phyloP scores from a whole-genome alignment of 2,888 invertebrate species.

The Tipula helvola region DNA sequence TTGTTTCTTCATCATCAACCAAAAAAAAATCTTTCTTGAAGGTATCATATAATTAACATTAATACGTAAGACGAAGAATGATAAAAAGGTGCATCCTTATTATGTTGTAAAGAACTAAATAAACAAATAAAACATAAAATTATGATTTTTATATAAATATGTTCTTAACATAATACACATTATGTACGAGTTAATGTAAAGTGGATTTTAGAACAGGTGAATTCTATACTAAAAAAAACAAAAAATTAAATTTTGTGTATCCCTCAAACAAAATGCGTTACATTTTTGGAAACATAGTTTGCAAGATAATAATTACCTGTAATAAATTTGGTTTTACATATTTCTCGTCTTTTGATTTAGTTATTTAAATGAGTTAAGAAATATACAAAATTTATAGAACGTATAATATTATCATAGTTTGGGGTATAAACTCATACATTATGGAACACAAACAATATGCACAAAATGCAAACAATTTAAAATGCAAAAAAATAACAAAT shows the following conservation, averaged over 20 bases:
- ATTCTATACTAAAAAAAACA: neutral
- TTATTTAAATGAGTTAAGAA: neutral
- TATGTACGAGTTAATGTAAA: neutral
- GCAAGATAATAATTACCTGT: neutral
- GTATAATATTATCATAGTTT: neutral
- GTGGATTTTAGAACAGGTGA: neutral
- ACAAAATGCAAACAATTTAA: neutral
- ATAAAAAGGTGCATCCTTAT: neutral
- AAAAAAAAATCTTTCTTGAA: neutral
- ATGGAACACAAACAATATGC: neutral
- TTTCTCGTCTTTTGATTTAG: neutral
- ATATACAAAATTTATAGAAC: neutral
- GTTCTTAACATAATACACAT: neutral
- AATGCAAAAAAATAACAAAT: neutral
- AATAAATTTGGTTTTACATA: neutral
- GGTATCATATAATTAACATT: neutral
- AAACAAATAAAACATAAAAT: conserved; percentile 4
- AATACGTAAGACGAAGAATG: neutral
- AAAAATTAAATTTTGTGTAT: neutral
- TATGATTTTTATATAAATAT: neutral
- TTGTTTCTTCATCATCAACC: neutral
- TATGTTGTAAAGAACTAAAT: neutral
- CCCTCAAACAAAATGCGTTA: neutral
- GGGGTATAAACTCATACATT: neutral
- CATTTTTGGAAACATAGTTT: neutral